Evolutionary conservation across 1,140 invertebrate genomes (phyloP), one percentile per base, ranked within the genome.

Genomic region (Agrypnia vestita): DNA sequence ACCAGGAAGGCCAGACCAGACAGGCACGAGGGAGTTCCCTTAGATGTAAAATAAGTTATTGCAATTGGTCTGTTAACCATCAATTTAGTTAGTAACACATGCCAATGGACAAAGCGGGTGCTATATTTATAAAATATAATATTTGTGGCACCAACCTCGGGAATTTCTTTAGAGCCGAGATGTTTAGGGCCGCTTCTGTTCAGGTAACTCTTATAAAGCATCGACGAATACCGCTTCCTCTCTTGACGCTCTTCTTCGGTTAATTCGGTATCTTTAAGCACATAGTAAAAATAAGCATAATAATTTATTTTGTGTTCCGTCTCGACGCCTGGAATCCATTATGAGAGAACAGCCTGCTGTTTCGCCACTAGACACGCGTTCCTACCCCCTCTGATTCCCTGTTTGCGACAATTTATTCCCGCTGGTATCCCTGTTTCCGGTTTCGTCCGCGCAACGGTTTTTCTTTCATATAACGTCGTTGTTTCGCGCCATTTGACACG

Each of bases 131-230:
- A 43, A 49, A 59, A 64, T 67, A 78, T 77, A n/a, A n/a, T 73
- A 76, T 35, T 35, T 35, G 25, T 35, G 6, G 25, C 56, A 80
- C 78, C 84, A 91, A 95, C 93, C 88, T 94, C 90, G 0, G 96
- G 96, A 62, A 97, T 93, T 86, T 94, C 92, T 87, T 97, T 97
- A 3, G 92, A 90, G 9, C 96, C 96, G 12, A 94, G 92, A 89
- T 96, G 91, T 84, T 92, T 91, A 9, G 96, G 95, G 35, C 93
- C 94, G 76, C 92, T 92, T 85, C 95, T 91, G 80, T 95, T 92
- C 49, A 95, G 89, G 85, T 94, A 97, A 76, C 92, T 91, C 51
- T 94, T 91, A 85, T 95, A 96, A 35, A 92, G 86, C n/a, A 88
- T 88, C 8, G 90, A 90, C 53, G 90, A 90, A 84, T 93, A 86